Percentiles rank a stretch among this genome's conserved stretches.
Conservation (phyloP, 2,888 invertebrate species). For the Prosopocoilus inquinatus region DNA sequence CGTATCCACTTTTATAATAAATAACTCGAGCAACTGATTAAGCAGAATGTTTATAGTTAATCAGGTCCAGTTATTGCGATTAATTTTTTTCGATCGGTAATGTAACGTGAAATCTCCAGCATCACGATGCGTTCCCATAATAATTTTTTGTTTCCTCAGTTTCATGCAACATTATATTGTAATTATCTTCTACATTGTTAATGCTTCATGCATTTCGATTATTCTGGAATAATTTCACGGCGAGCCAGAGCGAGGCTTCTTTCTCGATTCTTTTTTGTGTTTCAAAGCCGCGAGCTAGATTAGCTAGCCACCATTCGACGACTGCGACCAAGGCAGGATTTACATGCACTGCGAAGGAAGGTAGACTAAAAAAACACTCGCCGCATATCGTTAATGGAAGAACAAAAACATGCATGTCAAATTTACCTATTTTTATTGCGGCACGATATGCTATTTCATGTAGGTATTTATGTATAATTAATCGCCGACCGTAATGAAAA, state of each 20-base stretch:
- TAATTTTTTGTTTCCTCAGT: conserved; percentile 32
- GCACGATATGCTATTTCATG: neutral
- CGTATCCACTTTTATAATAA: no score
- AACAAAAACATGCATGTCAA: conserved; percentile 2
- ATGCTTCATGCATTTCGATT: conserved; percentile 42
- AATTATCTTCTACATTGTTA: conserved; percentile 43
- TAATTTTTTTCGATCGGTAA: conserved; percentile 6
- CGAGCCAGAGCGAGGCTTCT: conserved; percentile 36
- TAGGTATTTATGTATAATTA: conserved; percentile 1
- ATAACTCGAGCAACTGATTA: neutral
- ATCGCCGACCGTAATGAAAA: neutral
- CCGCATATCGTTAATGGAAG: neutral
- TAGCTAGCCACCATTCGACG: neutral
- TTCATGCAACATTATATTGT: conserved; percentile 44
- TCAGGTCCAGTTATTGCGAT: conserved; percentile 1
- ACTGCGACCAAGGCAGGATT: neutral
- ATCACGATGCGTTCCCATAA: conserved; percentile 3
- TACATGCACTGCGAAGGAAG: neutral
- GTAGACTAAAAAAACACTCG: neutral
- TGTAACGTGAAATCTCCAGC: conserved; percentile 1
- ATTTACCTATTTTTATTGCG: neutral
- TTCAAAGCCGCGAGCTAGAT: neutral
- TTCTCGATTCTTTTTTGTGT: conserved; percentile 13
- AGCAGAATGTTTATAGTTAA: conserved; percentile 3
- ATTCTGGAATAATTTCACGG: conserved; percentile 42